Evolutionary conservation across 2,888 invertebrate genomes (phyloP).

Genomic region (Brachycybe producta): DNA sequence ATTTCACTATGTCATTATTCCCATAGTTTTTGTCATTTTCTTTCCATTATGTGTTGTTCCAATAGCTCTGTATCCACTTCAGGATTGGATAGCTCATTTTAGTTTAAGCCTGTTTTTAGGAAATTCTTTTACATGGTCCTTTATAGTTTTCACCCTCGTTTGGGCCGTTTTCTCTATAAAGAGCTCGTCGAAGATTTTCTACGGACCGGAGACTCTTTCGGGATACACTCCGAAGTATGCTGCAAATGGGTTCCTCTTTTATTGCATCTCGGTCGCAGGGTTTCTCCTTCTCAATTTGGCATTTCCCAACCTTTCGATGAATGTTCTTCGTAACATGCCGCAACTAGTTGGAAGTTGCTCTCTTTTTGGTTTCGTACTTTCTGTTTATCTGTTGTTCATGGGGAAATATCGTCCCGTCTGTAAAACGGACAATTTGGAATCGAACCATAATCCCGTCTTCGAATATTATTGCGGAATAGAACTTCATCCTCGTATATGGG

Average conservation of each 20-base stretch:
- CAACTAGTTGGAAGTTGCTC: constrained; percentile 38
- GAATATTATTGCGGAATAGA: constrained; percentile 48
- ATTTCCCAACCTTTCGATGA: constrained; percentile 31
- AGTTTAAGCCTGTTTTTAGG: constrained; percentile 10
- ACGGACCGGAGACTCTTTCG: constrained; percentile 39
- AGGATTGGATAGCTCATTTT: not conserved
- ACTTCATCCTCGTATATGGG: constrained; percentile 38
- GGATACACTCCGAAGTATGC: constrained; percentile 38
- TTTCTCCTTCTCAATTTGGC: constrained; percentile 30
- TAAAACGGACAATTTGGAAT: constrained; percentile 16
- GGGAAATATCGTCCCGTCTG: constrained; percentile 27
- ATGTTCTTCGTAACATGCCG: constrained; percentile 38
- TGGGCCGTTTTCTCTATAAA: constrained; percentile 38
- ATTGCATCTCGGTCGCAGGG: constrained; percentile 33
- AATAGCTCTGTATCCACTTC: not conserved
- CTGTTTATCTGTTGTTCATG: constrained; percentile 34
- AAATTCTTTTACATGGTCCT: constrained; percentile 18
- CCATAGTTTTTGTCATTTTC: not conserved
- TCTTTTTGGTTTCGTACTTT: constrained; percentile 35
- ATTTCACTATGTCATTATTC: too few species aligned
- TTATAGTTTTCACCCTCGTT: constrained; percentile 26
- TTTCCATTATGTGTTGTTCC: not conserved
- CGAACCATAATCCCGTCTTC: constrained; percentile 31
- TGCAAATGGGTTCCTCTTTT: constrained; percentile 41
- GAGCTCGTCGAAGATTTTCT: constrained; percentile 31